Evolutionary conservation across 2,797 vertebrate genomes (phyloP), one percentile per base, ranked within the genome.

Genomic region (Amphiprion clarkii): DNA sequence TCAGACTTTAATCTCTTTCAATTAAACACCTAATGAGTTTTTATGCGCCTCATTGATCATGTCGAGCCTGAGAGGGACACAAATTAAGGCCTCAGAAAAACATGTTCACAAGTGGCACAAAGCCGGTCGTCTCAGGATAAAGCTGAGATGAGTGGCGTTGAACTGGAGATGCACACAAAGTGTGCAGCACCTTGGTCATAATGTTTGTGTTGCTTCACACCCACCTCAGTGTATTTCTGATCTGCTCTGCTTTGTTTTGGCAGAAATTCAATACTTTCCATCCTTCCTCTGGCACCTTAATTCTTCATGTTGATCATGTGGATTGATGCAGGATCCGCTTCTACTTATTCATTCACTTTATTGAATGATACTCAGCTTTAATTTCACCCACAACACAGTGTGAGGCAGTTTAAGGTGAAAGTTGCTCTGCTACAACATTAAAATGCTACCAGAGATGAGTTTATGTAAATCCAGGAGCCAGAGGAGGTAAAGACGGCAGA

Each of bases 21-120:
- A 54, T 58, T 48, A 63, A 82, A 77, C 36, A 51, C 62, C 53
- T 81, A 77, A 88, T 82, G 69, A 74, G 53, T 72, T 79, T 77
- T 79, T 49, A 59, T 67, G 72, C 33, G 55, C 52, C 52, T 56
- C 56, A 7, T 46, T 75, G 77, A 80, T 74, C 48, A 63, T 51
- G 31, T 29, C 1, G 42, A 77, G 36, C 33, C 69, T 73, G 21
- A 76, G 53, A 71, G 71, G 44, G 66, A 72, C 49, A 54, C 25
- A 31, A 70, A 67, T 65, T 23, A 76, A 79, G 36, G 65, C 29
- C 36, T 69, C 27, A 40, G 31, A 29, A 25, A 68, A 57, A 58
- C 53, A 62, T 46, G 33, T 67, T 77, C 33, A 48, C 39, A 27
- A 71, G 59, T 53, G n/a, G 59, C 17, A 21, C 48, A 16, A 29